Conservation (phyloP, 92 coral and sea anemone genomes). For the Siderastrea radians region DNA sequence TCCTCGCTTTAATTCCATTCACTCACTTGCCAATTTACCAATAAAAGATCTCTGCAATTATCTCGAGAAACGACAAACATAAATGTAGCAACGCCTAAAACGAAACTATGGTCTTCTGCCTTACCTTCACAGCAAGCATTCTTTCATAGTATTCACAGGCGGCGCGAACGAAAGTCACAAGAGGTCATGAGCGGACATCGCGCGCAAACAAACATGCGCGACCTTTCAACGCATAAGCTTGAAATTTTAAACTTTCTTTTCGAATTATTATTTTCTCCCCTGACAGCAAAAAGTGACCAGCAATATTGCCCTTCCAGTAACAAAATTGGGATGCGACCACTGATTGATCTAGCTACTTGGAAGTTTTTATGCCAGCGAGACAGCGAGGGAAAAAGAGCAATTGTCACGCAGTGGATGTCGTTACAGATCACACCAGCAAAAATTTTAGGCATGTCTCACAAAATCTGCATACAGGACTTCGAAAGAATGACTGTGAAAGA, state of each 20-base stretch:
- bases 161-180: neutral
- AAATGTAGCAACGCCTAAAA: too few relatives aligned
- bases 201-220: neutral
- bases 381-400: neutral
- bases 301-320: neutral
- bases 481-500: neutral
- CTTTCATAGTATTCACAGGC: neutral
- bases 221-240: neutral
- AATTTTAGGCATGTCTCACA: neutral
- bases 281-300: neutral
- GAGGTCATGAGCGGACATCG: too few relatives aligned
- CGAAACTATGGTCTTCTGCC: neutral
- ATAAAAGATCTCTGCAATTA: neutral
- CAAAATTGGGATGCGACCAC: neutral
- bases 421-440: neutral
- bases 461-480: neutral
- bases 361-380: neutral
- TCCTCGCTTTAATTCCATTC: neutral
- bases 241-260: neutral
- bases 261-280: neutral
- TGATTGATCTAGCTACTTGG: neutral
- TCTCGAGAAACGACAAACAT: neutral
- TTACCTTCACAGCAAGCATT: slow-evolving; percentile 4
- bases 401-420: slow-evolving; percentile 15
- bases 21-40: neutral